Percentiles rank a stretch among this genome's conserved stretches.
These are phyloP conservation scores for Meloidogyne exigua DNA, from an alignment of 1,140 invertebrate species.

Conservation along the genomic window DNA sequence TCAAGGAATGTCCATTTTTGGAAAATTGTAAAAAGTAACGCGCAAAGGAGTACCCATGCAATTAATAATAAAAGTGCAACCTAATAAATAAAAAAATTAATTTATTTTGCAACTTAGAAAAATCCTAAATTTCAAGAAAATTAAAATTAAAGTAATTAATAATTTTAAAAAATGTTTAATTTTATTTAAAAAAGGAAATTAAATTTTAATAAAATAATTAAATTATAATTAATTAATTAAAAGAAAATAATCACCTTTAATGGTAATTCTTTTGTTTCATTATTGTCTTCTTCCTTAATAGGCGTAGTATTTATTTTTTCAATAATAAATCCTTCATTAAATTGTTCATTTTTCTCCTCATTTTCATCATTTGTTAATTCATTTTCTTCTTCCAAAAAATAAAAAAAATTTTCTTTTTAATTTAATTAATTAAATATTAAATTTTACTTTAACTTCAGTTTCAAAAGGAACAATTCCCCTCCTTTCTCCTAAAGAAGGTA, in stretches of 20 bases:
- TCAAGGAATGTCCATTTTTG: slow-evolving; percentile 66
- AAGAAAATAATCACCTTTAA: not conserved
- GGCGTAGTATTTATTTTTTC: not conserved
- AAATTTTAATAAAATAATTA: too few species aligned
- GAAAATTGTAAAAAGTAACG: slow-evolving; percentile 66
- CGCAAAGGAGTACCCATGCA: slow-evolving; percentile 46
- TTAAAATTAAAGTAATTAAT: too few species aligned
- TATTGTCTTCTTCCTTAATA: not conserved
- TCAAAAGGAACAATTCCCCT: not conserved
- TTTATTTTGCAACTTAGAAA: too few species aligned
- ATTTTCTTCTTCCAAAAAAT: not conserved
- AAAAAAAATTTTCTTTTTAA: too few species aligned
- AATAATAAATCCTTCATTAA: not conserved
- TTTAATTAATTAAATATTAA: not conserved
- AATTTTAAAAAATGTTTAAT: too few species aligned
- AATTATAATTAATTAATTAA: not conserved
- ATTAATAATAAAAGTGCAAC: slow-evolving; percentile 46
- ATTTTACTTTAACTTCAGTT: not conserved
- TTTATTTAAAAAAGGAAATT: too few species aligned
- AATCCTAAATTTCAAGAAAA: too few species aligned
- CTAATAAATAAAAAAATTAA: not conserved
- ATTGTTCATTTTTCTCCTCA: not conserved
- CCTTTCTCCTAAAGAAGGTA: not conserved
- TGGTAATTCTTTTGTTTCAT: not conserved
- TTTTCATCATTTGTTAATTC: not conserved